phyloP scores from a whole-genome alignment of 2,113 vertebrate species.

The Petrocephalus zakoni region DNA sequence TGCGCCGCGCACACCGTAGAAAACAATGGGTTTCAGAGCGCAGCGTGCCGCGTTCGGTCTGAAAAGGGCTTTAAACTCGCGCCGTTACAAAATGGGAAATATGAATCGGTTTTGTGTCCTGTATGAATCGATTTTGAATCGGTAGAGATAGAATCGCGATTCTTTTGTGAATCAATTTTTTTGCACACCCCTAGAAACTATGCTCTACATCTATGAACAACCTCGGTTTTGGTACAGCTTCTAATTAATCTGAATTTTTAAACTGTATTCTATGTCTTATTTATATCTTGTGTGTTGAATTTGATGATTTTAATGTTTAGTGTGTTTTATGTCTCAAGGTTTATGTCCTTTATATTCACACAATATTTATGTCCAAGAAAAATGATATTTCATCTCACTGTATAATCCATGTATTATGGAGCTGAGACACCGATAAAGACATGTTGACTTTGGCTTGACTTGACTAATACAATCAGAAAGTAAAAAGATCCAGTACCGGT shows the following conservation, averaged over 20 bases:
- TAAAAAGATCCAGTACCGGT: constrained; percentile 58
- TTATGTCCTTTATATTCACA: not conserved
- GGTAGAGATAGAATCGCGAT: too few relatives aligned
- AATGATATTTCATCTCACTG: not conserved
- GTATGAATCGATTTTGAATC: too few relatives aligned
- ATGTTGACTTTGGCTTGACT: not conserved
- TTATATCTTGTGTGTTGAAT: not conserved
- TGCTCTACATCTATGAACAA: not conserved
- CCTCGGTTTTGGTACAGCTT: not conserved
- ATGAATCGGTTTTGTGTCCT: too few relatives aligned
- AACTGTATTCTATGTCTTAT: not conserved
- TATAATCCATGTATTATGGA: not conserved
- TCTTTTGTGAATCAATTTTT: too few relatives aligned
- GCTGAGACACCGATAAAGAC: not conserved
- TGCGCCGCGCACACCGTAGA: too few relatives aligned
- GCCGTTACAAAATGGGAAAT: too few relatives aligned
- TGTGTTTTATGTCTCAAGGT: not conserved
- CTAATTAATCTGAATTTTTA: not conserved
- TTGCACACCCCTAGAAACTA: too few relatives aligned
- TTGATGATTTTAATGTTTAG: not conserved
- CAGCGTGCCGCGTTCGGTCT: too few relatives aligned
- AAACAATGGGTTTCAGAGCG: too few relatives aligned
- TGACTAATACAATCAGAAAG: not conserved
- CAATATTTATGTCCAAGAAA: not conserved
- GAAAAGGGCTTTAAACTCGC: too few relatives aligned